phyloP scores from a whole-genome alignment of 2,888 invertebrate genomes.

The Loripinus fragilis region DNA sequence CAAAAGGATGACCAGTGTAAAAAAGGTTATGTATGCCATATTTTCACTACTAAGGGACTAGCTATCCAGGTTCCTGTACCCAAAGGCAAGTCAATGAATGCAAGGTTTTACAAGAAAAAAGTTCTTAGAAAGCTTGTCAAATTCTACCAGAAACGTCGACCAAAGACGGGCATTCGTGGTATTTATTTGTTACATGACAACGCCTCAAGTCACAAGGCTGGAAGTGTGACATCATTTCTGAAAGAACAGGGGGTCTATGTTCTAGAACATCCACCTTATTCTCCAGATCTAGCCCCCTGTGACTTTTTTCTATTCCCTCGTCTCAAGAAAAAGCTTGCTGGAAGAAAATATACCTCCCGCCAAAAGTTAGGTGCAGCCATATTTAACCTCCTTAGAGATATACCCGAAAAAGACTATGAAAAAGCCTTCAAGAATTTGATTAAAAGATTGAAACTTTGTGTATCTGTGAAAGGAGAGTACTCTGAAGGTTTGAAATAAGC shows the following conservation, averaged over 20 bases:
- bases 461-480: neutral
- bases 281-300: neutral
- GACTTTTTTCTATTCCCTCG: neutral
- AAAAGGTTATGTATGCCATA: slow-evolving; percentile 11
- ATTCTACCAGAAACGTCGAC: neutral
- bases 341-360: neutral
- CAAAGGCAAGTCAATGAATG: slow-evolving; percentile 5
- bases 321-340: neutral
- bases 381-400: neutral
- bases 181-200: slow-evolving; percentile 13
- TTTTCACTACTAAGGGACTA: neutral
- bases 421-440: neutral
- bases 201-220: neutral
- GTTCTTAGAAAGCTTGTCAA: neutral
- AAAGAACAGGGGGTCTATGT: neutral
- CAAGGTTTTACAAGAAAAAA: slow-evolving; percentile 3
- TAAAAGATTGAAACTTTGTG: neutral
- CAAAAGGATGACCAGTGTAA: neutral
- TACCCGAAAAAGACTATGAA: neutral
- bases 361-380: neutral
- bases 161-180: neutral
- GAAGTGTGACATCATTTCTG: neutral
- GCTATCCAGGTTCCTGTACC: slow-evolving; percentile 1
- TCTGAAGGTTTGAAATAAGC: neutral
- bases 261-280: neutral